Conservation (phyloP, 2,888 invertebrate genomes). For the Hedychridium roseum region DNA sequence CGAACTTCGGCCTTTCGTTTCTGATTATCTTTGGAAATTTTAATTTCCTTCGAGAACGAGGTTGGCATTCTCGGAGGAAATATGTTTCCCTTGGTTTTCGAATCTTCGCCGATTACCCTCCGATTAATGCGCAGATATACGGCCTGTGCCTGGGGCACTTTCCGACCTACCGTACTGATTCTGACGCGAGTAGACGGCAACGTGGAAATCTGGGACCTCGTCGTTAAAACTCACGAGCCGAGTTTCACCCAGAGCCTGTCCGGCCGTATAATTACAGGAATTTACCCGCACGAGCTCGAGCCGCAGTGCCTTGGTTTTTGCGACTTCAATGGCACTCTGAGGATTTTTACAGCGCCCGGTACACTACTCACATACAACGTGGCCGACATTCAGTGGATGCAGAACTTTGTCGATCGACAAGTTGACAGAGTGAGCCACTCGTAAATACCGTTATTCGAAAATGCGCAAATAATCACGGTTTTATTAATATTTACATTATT, state of each 20-base stretch:
- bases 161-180: conserved; percentile 76
- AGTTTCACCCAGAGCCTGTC: conserved; percentile 74
- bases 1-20: no score
- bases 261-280: conserved; percentile 68
- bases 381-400: conserved; percentile 60
- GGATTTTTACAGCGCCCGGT: conserved; percentile 70
- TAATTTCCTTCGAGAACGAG: no score
- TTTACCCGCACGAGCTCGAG: conserved; percentile 69
- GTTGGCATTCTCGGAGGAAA: no score
- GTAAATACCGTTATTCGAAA: no score
- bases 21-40: no score
- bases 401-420: conserved; percentile 47
- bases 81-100: no score
- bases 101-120: no score
- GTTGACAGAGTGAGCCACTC: conserved; percentile 44
- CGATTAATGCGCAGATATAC: conserved; percentile 64
- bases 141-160: conserved; percentile 78
- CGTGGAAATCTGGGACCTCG: conserved; percentile 83
- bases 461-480: no score
- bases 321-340: conserved; percentile 74
- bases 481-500: no score
- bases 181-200: conserved; percentile 77
- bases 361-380: conserved; percentile 66
- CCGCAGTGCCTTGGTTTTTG: conserved; percentile 74
- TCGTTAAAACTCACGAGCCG: conserved; percentile 74